Evolutionary conservation across 2,888 invertebrate species (phyloP).

Genomic region (Tricholauxania praeusta): DNA sequence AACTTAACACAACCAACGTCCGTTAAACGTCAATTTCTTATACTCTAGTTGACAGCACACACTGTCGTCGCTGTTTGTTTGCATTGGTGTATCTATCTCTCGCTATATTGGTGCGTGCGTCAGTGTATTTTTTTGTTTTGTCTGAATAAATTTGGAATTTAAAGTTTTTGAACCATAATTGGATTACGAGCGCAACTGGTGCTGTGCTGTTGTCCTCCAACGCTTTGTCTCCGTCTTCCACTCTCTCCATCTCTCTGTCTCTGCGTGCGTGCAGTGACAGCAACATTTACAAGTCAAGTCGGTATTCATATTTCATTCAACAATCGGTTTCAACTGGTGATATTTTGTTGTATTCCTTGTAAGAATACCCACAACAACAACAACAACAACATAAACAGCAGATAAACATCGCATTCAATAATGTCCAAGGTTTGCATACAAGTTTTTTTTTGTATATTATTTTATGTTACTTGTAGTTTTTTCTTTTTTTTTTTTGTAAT

Average conservation of each 20-base stretch:
- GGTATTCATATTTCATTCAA: not conserved
- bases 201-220: slow-evolving; percentile 6
- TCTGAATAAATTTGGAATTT: slow-evolving; percentile 20
- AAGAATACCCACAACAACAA: slow-evolving; percentile 36
- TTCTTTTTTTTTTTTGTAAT: no score
- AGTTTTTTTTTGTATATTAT: not conserved
- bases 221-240: not conserved
- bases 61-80: no score
- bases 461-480: slow-evolving; percentile 25
- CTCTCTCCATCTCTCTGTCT: slow-evolving; percentile 19
- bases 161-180: slow-evolving; percentile 39
- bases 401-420: slow-evolving; percentile 37
- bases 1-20: no score
- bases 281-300: no score
- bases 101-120: not conserved
- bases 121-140: not conserved
- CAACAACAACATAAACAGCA: slow-evolving; percentile 4
- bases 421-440: slow-evolving; percentile 36
- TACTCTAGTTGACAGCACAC: no score
- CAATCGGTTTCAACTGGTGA: slow-evolving; percentile 36
- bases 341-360: slow-evolving; percentile 40
- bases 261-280: not conserved
- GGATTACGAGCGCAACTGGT: slow-evolving; percentile 36
- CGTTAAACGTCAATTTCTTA: no score
- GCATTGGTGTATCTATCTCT: no score